phyloP scores from a whole-genome alignment of 2,888 invertebrate species.

The Thera britannica region DNA sequence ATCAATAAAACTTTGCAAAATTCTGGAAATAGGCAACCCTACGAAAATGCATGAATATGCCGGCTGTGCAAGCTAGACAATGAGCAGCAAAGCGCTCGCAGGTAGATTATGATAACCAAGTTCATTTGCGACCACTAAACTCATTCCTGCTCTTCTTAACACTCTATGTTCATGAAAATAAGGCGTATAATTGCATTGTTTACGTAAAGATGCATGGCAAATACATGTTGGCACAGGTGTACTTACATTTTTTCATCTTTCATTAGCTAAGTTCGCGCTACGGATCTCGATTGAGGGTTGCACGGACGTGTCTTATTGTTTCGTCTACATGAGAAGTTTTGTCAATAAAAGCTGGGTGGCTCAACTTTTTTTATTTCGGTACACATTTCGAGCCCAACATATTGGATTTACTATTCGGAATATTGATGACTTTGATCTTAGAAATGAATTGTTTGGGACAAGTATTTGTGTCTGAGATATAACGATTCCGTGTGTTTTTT shows the following conservation, averaged over 20 bases:
- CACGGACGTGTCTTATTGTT: slow-evolving; percentile 79
- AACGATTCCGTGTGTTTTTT: slow-evolving; percentile 17
- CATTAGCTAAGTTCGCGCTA: slow-evolving; percentile 84
- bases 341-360: slow-evolving; percentile 78
- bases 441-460: slow-evolving; percentile 27
- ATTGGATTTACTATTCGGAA: slow-evolving; percentile 43
- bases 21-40: slow-evolving; percentile 66
- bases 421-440: slow-evolving; percentile 44
- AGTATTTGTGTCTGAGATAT: slow-evolving; percentile 30
- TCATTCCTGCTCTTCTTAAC: slow-evolving; percentile 13
- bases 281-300: slow-evolving; percentile 80
- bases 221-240: slow-evolving; percentile 63
- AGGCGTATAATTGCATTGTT: slow-evolving; percentile 34
- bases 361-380: slow-evolving; percentile 54
- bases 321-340: slow-evolving; percentile 79
- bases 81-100: slow-evolving; percentile 76
- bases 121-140: slow-evolving; percentile 36
- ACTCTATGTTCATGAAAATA: slow-evolving; percentile 44
- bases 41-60: slow-evolving; percentile 58
- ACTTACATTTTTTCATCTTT: slow-evolving; percentile 77
- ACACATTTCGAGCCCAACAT: slow-evolving; percentile 46
- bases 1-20: slow-evolving; percentile 11
- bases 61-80: slow-evolving; percentile 82
- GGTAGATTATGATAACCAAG: slow-evolving; percentile 70
- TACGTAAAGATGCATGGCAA: slow-evolving; percentile 9